Evolutionary conservation across 2,797 vertebrate genomes (phyloP), one percentile per base, ranked within the genome.

Genomic region (Megalops cyprinoides): DNA sequence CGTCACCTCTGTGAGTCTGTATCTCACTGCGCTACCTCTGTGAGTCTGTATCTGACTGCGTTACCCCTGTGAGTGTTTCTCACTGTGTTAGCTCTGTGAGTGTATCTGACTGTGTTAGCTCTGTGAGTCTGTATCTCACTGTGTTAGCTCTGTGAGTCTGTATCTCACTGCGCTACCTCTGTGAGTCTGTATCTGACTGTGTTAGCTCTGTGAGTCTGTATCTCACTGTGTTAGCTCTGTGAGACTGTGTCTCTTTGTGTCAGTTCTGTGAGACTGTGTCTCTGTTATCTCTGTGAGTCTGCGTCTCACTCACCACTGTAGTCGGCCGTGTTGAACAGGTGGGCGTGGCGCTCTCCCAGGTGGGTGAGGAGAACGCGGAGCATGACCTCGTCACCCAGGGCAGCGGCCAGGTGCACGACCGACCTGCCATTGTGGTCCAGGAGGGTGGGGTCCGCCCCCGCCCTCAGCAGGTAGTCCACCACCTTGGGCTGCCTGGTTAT

Each of bases 361-460:
- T 95, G 91, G 67, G 85, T 85, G 87, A 98, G 90, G 60, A 99
- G 87, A 0, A 91, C 89, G 44, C 89, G 92, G 49, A 99, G 93
- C 76, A 94, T 89, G 75, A 87, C 78, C 0, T 94, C 92, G 37
- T 97, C 95, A 0, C 94, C 95, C 0, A 92, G 88, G 78, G 96
- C 91, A 0, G 97, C 94, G 0, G 97, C 97, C 87, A 99, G 92
- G 88, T 99, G 98, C 74, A 99, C 76, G 0, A 95, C 91, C 0
- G 95, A 96, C 86, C 98, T 96, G 46, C 98, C 98, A 0, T 97
- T 96, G 83, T 92, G 92, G 88, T 99, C 98, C 85, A 95, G 86
- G 79, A 96, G 89, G 7, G 93, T 91, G 1, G 96, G 96, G 87
- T 99, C 96, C 0, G 97, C 97, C 0, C 92, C 96, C 2, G 95